Base-by-base conservation (phyloP, 2,113 vertebrate species). In the Brachyhypopomus gauderio region DNA sequence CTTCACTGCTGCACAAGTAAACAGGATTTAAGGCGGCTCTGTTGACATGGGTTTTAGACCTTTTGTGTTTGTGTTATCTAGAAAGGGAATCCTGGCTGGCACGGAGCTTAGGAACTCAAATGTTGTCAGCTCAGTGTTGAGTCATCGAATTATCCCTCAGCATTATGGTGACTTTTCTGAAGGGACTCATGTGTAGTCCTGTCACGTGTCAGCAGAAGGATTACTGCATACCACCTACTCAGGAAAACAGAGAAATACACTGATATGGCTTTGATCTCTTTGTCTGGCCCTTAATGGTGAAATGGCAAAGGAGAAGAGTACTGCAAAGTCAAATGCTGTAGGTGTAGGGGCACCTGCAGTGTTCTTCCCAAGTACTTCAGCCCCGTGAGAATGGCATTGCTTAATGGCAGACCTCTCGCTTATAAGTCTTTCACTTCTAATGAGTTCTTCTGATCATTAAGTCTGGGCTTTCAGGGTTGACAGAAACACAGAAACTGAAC, bases 1-100 rank as follows among this genome's bases (percentile, higher is more conserved):
- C 70, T 71, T 74, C n/a, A 78, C 77, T 20, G 8, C 14, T 34
- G 60, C 56, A 82, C 25, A 75, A 63, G 70, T 82, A 74, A 80
- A 66, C 73, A 63, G 30, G 25, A 27, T n/a, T n/a, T 60, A 58
- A 58, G 1, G n/a, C 45, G 59, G 41, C 3, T 20, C 7, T 14
- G 77, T 60, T 19, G 16, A 45, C 23, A 59, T 20, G 25, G n/a
- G 20, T 25, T 16, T 71, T 45, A 22, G 22, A 12, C 60, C 9
- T 62, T 19, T 63, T 52, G 38, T 72, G 38, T 63, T 70, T n/a
- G n/a, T n/a, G n/a, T n/a, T 17, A 62, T 34, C 5, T 14, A 63
- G 72, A 41, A 11, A 72, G 48, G 11, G 6, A 64, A 27, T 34
- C 41, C 45, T 52, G 75, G 66, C 17, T n/a, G 19, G 19, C 34